These are phyloP conservation scores for Phalacrocorax carbo DNA, from an alignment of 2,113 vertebrate species.

Conservation along the genomic window DNA sequence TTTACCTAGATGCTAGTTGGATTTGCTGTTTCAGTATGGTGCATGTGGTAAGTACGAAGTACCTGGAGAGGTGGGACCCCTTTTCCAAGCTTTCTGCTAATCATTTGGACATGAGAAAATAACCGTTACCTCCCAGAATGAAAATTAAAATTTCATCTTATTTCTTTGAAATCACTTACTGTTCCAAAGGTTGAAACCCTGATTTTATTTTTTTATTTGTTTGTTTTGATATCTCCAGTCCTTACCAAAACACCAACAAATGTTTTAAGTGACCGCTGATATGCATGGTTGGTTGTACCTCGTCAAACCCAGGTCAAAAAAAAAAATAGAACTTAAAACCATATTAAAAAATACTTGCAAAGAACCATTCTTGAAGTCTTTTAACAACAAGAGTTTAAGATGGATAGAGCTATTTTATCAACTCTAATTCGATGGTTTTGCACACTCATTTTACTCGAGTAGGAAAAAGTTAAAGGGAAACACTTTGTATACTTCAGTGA, in stretches of 20 bases:
- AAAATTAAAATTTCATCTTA: not conserved
- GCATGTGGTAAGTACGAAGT: not conserved
- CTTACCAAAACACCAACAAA: not conserved
- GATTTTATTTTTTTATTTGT: not conserved
- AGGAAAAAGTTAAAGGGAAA: not conserved
- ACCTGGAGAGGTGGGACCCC: not conserved
- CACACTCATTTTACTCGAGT: not conserved
- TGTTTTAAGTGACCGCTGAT: not conserved
- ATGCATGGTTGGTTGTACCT: not conserved
- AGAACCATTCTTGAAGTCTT: not conserved
- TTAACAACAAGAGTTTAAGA: not conserved
- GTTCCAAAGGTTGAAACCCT: not conserved
- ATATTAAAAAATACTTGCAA: not conserved
- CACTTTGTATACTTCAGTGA: not conserved
- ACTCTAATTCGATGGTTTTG: not conserved
- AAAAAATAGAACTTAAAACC: not conserved
- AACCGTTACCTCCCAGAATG: not conserved
- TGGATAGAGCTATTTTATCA: not conserved
- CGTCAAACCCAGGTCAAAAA: not conserved
- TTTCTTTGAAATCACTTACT: not conserved
- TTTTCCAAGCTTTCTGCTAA: not conserved
- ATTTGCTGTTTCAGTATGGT: not conserved
- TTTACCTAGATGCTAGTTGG: not conserved
- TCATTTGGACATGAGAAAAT: not conserved
- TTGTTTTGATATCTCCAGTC: not conserved